These are phyloP conservation scores for Opisthograptis luteolata DNA, from an alignment of 2,888 invertebrate genomes.

Conservation along the genomic window DNA sequence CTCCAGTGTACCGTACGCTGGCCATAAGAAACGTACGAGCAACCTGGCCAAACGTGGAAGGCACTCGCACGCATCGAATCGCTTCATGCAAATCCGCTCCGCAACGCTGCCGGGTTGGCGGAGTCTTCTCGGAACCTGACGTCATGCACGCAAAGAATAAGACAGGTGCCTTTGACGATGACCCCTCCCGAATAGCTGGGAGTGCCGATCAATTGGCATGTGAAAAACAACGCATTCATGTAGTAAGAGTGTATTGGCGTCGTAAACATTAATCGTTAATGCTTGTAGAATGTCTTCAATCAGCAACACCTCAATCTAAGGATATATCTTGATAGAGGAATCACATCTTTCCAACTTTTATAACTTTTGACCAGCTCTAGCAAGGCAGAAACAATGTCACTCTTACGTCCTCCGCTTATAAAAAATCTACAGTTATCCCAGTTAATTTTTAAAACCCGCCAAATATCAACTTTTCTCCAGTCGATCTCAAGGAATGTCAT, in stretches of 20 bases:
- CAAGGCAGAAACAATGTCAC: background rate
- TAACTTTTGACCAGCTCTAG: too few species aligned
- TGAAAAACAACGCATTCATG: slow-evolving; percentile 16
- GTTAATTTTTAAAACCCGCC: background rate
- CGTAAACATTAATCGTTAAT: background rate
- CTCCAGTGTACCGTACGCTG: slow-evolving; percentile 69
- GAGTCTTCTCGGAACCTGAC: slow-evolving; percentile 62
- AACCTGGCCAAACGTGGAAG: slow-evolving; percentile 62
- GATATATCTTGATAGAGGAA: too few species aligned
- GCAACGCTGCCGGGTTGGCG: slow-evolving; percentile 55
- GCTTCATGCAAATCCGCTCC: slow-evolving; percentile 58
- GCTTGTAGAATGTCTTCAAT: background rate
- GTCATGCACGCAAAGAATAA: slow-evolving; percentile 71
- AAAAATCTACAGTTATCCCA: background rate
- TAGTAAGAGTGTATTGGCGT: slow-evolving; percentile 9
- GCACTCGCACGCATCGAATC: slow-evolving; percentile 52
- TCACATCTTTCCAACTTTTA: too few species aligned
- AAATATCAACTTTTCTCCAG: slow-evolving; percentile 9
- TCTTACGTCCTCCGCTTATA: background rate
- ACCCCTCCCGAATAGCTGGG: slow-evolving; percentile 52
- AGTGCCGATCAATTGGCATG: slow-evolving; percentile 25
- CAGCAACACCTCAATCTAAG: too few species aligned
- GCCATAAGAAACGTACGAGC: slow-evolving; percentile 75
- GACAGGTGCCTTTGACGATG: slow-evolving; percentile 70
- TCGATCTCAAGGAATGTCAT: slow-evolving; percentile 8